Base-by-base conservation (phyloP, 2,797 vertebrate genomes). In the Phrynocephalus vlangalii region DNA sequence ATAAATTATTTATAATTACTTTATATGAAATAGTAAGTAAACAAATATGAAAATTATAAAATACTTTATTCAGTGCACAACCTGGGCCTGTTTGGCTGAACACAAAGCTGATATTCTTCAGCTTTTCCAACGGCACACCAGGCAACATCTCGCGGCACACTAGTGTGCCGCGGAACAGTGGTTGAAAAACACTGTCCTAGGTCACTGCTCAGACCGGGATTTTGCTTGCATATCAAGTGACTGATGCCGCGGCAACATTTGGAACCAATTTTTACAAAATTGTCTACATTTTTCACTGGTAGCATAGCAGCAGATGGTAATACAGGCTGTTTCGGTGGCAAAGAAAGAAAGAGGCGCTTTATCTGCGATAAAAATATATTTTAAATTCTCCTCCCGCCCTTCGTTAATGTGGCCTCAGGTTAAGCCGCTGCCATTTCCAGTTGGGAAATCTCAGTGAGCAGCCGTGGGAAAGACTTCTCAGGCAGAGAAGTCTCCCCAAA, bases 221-320 rank as follows among this genome's bases (percentile, higher is more conserved):
- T 94, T 52, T 89, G 87, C 93, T 95, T 94, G 94, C 93, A 91
- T 94, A 88, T 88, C 81, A 95, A 95, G 80, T 90, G 88, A 93
- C 83, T 91, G 91, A 92, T 67, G 84, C 84, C 87, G 1, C 7
- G 48, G 92, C 93, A 20, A 70, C 91, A 93, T 93, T 96, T 91
- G 90, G 68, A 94, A 89, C 87, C 83, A 92, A 90, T 90, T 94
- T 95, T 91, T 88, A 90, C 68, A 82, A 87, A 87, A 83, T 85
- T 85, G 70, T 82, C 83, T 77, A 85, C 88, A 81, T 90, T 95
- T 96, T 95, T 91, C 88, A 92, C 86, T 52, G 77, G 73, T 72
- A 92, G 90, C 88, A 93, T 93, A 92, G 89, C 86, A 95, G 67
- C 90, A 93, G 89, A 89, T 93, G 84, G 91, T 87, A 95, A 90